A percentile compares a stretch with the other conserved stretches of the same genome.
These are phyloP conservation scores for Eulemur macaco DNA, from an alignment of 2,113 vertebrate genomes.

Conservation along the genomic window DNA sequence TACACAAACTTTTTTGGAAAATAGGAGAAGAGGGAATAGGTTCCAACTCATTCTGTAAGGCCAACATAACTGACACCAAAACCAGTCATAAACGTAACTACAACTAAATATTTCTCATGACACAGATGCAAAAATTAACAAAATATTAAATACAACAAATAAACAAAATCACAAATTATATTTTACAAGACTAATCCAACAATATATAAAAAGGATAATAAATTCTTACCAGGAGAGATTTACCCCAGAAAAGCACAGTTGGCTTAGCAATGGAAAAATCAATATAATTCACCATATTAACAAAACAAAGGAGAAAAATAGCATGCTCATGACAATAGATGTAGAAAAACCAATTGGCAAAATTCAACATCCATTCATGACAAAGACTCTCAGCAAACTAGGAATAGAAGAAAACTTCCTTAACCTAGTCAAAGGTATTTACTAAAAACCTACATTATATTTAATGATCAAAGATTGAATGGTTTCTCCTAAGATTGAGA, in stretches of 20 bases:
- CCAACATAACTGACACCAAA: neutral
- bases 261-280: neutral
- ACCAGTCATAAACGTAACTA: neutral
- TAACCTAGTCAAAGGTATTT: neutral
- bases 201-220: neutral
- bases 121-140: neutral
- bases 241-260: neutral
- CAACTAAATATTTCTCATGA: neutral
- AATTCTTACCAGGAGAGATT: neutral
- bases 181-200: neutral
- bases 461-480: neutral
- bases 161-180: neutral
- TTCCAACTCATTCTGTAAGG: neutral
- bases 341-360: neutral
- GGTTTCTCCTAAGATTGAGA: neutral
- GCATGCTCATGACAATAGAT: neutral
- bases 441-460: neutral
- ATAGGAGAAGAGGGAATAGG: neutral
- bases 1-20: neutral
- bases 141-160: neutral
- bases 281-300: neutral
- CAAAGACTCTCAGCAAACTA: neutral
- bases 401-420: neutral
- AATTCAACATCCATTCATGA: neutral
- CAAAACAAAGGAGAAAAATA: neutral